Percentiles rank a stretch among this genome's conserved stretches.
Evolutionary conservation across 2,888 invertebrate species (phyloP).

Genomic region (Prostheceraeus crozeri): DNA sequence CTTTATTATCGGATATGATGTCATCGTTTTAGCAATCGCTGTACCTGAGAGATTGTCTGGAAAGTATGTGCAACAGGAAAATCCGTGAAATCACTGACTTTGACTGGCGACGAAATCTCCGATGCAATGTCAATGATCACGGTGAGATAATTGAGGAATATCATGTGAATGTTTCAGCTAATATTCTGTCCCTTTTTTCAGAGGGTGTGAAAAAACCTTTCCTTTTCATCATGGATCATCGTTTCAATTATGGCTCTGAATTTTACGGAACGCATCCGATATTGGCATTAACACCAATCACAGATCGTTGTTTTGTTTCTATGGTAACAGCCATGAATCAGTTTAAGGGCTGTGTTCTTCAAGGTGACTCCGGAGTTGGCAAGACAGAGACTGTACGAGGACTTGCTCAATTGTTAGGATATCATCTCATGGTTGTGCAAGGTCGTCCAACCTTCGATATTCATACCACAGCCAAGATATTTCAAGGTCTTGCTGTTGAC

Average conservation of each 20-base stretch:
- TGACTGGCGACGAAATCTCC: constrained; percentile 53
- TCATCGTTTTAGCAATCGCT: constrained; percentile 48
- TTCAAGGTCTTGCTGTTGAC: constrained; percentile 54
- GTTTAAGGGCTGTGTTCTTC: constrained; percentile 25
- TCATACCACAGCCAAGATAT: constrained; percentile 47
- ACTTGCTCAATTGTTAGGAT: constrained; percentile 51
- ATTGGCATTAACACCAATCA: constrained; percentile 50
- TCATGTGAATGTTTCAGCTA: too few species aligned
- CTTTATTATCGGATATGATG: neutral
- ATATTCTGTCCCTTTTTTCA: too few species aligned
- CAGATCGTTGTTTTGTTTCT: constrained; percentile 53
- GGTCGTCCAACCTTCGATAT: constrained; percentile 48
- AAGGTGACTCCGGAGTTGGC: constrained; percentile 51
- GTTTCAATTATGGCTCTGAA: constrained; percentile 52
- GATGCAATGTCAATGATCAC: constrained; percentile 49
- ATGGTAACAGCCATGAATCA: constrained; percentile 44
- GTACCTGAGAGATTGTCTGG: constrained; percentile 51
- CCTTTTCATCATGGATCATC: constrained; percentile 51
- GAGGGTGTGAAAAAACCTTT: constrained; percentile 44
- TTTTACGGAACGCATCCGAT: constrained; percentile 53
- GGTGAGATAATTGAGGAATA: too few species aligned
- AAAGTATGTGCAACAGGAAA: constrained; percentile 49
- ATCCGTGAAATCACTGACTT: constrained; percentile 54
- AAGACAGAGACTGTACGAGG: constrained; percentile 56
- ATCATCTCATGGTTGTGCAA: constrained; percentile 50